phyloP scores from a whole-genome alignment of 1,140 invertebrate species.

The Cotesia chilonis region DNA sequence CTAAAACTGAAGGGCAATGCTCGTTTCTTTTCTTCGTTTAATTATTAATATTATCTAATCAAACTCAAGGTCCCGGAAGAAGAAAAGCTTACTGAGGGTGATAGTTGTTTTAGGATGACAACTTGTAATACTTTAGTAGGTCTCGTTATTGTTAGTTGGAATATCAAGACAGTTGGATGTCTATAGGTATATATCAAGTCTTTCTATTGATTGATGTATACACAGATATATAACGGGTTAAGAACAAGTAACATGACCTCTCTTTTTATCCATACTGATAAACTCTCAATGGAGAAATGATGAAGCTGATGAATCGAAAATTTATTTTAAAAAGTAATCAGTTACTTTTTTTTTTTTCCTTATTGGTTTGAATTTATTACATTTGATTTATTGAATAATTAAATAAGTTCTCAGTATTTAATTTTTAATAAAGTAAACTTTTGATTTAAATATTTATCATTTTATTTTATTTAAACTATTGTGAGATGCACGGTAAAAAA shows the following conservation, averaged over 20 bases:
- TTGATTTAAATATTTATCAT: too few relatives aligned
- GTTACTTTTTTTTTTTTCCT: not conserved
- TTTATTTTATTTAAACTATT: too few relatives aligned
- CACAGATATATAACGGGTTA: not conserved
- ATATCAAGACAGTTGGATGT: not conserved
- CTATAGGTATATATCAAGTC: not conserved
- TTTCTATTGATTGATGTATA: constrained; percentile 9
- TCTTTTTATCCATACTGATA: not conserved
- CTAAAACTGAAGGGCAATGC: constrained; percentile 13
- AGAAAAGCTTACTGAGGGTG: constrained; percentile 10
- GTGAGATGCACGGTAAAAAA: too few relatives aligned
- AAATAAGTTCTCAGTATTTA: too few relatives aligned
- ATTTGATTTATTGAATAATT: not conserved
- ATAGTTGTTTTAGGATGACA: not conserved
- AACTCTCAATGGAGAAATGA: not conserved
- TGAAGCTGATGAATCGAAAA: not conserved
- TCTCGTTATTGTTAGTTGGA: not conserved
- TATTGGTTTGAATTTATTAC: not conserved
- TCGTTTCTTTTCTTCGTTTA: too few relatives aligned
- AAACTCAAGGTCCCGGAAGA: constrained; percentile 27
- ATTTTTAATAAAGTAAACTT: too few relatives aligned
- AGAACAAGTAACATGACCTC: not conserved
- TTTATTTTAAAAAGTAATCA: not conserved
- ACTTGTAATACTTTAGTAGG: not conserved
- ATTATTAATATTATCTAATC: constrained; percentile 19